A percentile compares a stretch with the other conserved stretches of the same genome.
phyloP scores from a whole-genome alignment of 2,113 vertebrate species.

The Chroicocephalus ridibundus region DNA sequence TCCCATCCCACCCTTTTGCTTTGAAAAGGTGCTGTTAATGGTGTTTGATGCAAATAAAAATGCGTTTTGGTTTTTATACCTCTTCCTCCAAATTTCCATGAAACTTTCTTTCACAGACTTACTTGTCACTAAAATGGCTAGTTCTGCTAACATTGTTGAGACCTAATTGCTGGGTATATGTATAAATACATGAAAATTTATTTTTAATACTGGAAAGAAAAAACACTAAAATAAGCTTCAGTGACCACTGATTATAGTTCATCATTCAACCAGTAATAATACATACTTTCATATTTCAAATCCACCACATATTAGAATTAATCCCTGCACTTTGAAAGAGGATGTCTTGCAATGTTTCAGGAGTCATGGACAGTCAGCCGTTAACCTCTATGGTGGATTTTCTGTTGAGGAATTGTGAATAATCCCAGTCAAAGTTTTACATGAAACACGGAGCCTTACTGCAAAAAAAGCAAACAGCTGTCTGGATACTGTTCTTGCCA shows the following conservation, averaged over 20 bases:
- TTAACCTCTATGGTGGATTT: background rate
- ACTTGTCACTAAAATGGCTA: background rate
- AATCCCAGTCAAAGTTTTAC: background rate
- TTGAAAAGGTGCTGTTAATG: background rate
- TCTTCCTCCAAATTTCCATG: background rate
- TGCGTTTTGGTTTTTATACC: background rate
- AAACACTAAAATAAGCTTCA: background rate
- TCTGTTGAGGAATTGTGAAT: background rate
- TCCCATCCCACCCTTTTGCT: accelerated
- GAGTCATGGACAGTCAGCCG: background rate
- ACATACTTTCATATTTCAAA: background rate
- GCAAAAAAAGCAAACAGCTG: background rate
- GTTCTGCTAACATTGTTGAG: background rate
- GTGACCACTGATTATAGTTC: background rate
- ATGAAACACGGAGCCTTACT: background rate
- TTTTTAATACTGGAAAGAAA: background rate
- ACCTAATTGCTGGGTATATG: background rate
- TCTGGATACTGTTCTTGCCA: background rate
- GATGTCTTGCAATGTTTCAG: background rate
- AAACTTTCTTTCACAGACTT: background rate
- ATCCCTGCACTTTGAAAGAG: background rate
- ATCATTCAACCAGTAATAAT: background rate
- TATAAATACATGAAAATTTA: background rate
- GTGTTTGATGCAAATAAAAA: background rate
- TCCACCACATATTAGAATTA: background rate